Percentiles rank a stretch among this genome's conserved stretches.
Conservation (phyloP, 2,888 invertebrate species). For the Cheilosia vulpina region DNA sequence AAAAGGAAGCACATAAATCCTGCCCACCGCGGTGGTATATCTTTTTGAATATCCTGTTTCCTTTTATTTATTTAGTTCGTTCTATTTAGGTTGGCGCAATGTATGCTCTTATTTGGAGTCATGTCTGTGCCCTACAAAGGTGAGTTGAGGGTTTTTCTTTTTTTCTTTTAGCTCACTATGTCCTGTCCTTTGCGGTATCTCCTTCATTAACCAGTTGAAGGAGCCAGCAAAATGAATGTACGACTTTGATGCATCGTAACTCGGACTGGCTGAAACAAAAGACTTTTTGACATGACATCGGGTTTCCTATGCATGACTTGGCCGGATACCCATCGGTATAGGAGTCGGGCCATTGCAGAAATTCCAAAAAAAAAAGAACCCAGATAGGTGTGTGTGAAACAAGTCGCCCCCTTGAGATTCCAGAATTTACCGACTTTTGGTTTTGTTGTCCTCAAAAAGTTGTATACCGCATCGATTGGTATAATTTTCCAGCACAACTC, state of each 20-base stretch:
- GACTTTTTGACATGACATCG: constrained; percentile 40
- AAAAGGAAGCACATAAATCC: constrained; percentile 26
- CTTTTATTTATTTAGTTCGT: constrained; percentile 16
- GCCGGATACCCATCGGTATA: constrained; percentile 2
- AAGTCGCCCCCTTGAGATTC: constrained; percentile 29
- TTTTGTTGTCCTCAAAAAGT: constrained; percentile 32
- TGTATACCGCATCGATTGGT: constrained; percentile 18
- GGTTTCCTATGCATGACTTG: constrained; percentile 34
- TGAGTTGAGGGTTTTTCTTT: constrained; percentile 22
- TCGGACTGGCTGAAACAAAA: constrained; percentile 24
- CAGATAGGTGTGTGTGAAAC: constrained; percentile 1
- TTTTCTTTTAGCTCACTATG: constrained; percentile 2
- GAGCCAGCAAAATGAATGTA: constrained; percentile 11
- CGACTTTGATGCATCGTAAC: constrained; percentile 14
- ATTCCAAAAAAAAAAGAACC: constrained; percentile 14
- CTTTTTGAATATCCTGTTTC: constrained; percentile 35
- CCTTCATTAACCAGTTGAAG: constrained; percentile 37
- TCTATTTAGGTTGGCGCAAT: constrained; percentile 31
- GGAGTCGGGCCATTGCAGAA: constrained; percentile 25
- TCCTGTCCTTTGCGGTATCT: constrained; percentile 4
- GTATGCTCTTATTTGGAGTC: constrained; percentile 42
- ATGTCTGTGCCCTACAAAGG: constrained; percentile 58
- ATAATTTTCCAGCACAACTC: constrained; percentile 57
- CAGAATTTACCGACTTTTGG: constrained; percentile 37
- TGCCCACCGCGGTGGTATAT: constrained; percentile 6